Percentiles rank a stretch among this genome's conserved stretches.
These are phyloP conservation scores for Lota lota DNA, from an alignment of 2,113 vertebrate genomes.

Conservation along the genomic window DNA sequence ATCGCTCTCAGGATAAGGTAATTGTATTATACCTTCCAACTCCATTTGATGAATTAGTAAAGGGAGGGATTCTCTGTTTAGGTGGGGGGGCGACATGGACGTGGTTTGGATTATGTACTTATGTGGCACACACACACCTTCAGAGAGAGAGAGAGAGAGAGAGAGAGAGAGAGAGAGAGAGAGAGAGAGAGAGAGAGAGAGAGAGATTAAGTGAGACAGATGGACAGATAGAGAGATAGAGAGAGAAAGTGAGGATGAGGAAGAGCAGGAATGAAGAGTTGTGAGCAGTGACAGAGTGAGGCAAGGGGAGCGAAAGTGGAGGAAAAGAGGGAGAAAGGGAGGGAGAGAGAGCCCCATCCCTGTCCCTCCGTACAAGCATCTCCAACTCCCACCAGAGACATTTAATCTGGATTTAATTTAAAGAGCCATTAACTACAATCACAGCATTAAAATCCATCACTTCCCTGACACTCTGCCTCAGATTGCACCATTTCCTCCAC, in stretches of 20 bases:
- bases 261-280: not conserved
- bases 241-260: not conserved
- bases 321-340: not conserved
- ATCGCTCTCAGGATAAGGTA: too few species aligned
- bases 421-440: constrained; percentile 78
- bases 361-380: constrained; percentile 8
- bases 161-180: not conserved
- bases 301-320: not conserved
- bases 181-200: not conserved
- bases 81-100: too few species aligned
- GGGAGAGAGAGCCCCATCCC: not conserved
- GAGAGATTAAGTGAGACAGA: not conserved
- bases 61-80: too few species aligned
- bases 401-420: constrained; percentile 78
- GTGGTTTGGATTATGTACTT: too few species aligned
- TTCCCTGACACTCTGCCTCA: constrained; percentile 67
- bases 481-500: constrained; percentile 71
- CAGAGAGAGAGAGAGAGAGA: not conserved
- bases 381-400: constrained; percentile 55
- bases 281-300: not conserved
- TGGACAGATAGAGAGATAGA: not conserved
- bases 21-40: too few species aligned
- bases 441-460: constrained; percentile 76
- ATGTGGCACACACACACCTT: too few species aligned
- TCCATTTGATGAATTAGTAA: too few species aligned